phyloP scores from a whole-genome alignment of 2,113 vertebrate genomes.

The Zeus faber region DNA sequence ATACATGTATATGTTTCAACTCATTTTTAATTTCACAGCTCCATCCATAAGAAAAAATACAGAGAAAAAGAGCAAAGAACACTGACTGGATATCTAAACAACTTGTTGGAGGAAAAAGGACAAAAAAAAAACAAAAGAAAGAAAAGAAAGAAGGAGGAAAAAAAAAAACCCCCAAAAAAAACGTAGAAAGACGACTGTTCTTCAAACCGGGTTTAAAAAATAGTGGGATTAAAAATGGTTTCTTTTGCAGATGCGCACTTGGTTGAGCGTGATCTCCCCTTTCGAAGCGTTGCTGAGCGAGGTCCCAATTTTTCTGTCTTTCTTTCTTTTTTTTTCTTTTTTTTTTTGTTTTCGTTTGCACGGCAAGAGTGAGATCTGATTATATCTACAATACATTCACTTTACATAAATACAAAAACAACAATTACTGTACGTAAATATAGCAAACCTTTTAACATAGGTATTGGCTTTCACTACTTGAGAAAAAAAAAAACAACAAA shows the following conservation, averaged over 20 bases:
- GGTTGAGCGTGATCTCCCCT: slow-evolving; percentile 88
- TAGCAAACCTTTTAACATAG: slow-evolving; percentile 92
- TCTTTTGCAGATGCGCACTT: slow-evolving; percentile 85
- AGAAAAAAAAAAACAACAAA: no score
- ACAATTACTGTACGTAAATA: slow-evolving; percentile 94
- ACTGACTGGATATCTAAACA: slow-evolving; percentile 98
- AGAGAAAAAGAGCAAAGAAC: slow-evolving; percentile 90
- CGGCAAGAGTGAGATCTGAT: slow-evolving; percentile 93
- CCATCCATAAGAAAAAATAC: slow-evolving; percentile 97
- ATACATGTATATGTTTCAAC: slow-evolving; percentile 99
- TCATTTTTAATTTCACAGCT: slow-evolving; percentile 98
- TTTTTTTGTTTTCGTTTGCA: no score
- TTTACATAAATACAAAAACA: slow-evolving; percentile 99
- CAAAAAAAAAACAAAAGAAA: slow-evolving; percentile 79
- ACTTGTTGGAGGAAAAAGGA: slow-evolving; percentile 72
- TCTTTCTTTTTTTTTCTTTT: no score
- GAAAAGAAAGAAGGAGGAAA: slow-evolving; percentile 83
- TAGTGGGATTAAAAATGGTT: slow-evolving; percentile 83
- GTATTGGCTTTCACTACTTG: slow-evolving; percentile 91
- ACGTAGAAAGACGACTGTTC: slow-evolving; percentile 87
- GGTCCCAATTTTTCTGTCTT: slow-evolving; percentile 81
- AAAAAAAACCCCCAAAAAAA: slow-evolving; percentile 71
- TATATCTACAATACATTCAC: slow-evolving; percentile 99
- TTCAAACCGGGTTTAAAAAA: slow-evolving; percentile 87
- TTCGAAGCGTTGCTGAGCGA: slow-evolving; percentile 87